These are phyloP conservation scores for Otis tarda DNA, from an alignment of 2,113 vertebrate genomes.

Conservation along the genomic window DNA sequence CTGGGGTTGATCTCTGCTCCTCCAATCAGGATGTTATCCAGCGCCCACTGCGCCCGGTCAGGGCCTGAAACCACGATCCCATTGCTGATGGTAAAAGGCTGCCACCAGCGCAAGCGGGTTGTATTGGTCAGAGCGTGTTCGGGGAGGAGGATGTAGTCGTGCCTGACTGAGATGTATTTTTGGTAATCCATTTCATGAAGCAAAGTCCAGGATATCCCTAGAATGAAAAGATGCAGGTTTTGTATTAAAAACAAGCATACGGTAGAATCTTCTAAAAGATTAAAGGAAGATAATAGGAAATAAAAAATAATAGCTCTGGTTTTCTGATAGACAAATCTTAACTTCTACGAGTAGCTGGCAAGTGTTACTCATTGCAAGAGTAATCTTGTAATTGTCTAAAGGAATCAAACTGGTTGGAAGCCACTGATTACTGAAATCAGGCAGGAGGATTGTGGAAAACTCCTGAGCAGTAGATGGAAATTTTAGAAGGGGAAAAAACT, in stretches of 20 bases:
- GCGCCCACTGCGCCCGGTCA: constrained; percentile 94
- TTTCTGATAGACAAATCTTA: background rate
- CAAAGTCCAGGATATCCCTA: constrained; percentile 94
- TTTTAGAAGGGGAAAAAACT: background rate
- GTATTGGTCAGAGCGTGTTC: constrained; percentile 90
- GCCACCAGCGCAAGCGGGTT: constrained; percentile 97
- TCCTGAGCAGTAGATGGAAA: background rate
- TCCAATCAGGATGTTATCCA: constrained; percentile 95
- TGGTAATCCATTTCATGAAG: constrained; percentile 99
- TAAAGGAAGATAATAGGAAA: background rate
- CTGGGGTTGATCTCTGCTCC: constrained; percentile 98
- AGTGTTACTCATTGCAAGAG: background rate
- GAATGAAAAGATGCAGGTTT: background rate
- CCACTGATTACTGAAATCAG: background rate
- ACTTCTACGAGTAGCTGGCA: background rate
- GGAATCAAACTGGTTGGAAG: background rate
- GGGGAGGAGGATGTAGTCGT: constrained; percentile 93
- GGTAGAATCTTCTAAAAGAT: background rate
- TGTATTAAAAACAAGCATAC: background rate
- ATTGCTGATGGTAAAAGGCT: constrained; percentile 87
- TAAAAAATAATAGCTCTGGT: background rate
- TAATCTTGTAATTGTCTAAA: background rate
- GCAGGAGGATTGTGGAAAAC: background rate
- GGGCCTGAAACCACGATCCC: constrained; percentile 85
- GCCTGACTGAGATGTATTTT: constrained; percentile 92